Evolutionary conservation across 1,140 invertebrate genomes (phyloP), one percentile per base, ranked within the genome.

Genomic region (Drosophila lacteicornis): DNA sequence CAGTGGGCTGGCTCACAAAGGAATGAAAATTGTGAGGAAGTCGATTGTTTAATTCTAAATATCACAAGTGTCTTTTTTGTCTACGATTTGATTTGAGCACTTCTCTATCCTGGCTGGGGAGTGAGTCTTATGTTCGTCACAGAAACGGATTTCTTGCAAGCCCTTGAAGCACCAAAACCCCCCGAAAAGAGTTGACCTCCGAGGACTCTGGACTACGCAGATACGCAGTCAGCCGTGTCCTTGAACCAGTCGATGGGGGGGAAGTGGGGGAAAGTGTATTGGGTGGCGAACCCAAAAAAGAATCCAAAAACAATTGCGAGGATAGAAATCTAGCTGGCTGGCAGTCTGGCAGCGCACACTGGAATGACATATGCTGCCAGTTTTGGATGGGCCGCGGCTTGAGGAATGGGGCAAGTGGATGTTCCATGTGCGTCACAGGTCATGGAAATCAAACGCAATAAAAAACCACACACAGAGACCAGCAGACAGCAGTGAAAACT

Each of bases 401-500:
- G 51, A 6, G 30, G 11, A 38, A 11, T 17, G 19, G 66, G 59
- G 19, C 17, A 17, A 42, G 58, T 33, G 40, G 27, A 22, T 62
- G 47, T 38, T 42, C 60, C 43, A 82, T 86, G 76, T 86, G 83
- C 83, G 83, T 86, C 83, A 86, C 79, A 66, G 78, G 84, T 75
- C 78, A 77, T 83, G 80, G 82, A 87, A 87, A 87, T 87, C 83
- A 87, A 88, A 88, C 77, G 83, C 77, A 87, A 88, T 88, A 87
- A 88, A 87, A 88, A 83, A 67, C 73, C 69, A 75, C 45, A 81
- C 62, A 81, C 40, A 80, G 17, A 74, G 27, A 70, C 51, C 61
- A 62, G 13, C 60, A 65, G 66, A 68, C 57, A 66, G 55, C 19
- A 81, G 76, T 85, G 55, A 66, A 85, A 84, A 85, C 58, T 84